A percentile compares a stretch with the other conserved stretches of the same genome.
phyloP scores from a whole-genome alignment of 2,888 invertebrate species.

The Tenthredo amoena region DNA sequence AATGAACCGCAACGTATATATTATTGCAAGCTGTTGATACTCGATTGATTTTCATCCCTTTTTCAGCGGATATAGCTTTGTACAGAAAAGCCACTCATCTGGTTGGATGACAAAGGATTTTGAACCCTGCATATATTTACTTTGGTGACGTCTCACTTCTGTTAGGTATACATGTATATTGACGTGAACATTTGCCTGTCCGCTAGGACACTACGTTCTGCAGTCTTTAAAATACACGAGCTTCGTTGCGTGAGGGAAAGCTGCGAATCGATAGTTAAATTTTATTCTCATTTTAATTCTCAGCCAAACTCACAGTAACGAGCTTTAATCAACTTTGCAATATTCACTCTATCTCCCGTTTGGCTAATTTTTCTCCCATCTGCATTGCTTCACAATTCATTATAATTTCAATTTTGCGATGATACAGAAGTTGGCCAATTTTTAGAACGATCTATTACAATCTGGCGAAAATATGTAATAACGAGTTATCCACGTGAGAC shows the following conservation, averaged over 20 bases:
- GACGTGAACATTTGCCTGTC: conserved; percentile 5
- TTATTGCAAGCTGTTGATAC: conserved; percentile 6
- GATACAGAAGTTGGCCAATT: not conserved
- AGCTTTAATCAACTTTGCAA: not conserved
- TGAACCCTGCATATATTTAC: conserved; percentile 43
- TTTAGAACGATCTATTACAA: not conserved
- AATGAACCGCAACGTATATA: not conserved
- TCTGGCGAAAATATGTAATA: not conserved
- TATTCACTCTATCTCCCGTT: not conserved
- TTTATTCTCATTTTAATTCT: not conserved
- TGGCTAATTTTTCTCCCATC: not conserved
- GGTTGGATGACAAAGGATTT: conserved; percentile 48
- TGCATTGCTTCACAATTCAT: not conserved
- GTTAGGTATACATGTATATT: conserved; percentile 11
- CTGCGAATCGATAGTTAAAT: conserved; percentile 9
- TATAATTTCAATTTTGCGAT: not conserved
- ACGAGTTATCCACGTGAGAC: not conserved
- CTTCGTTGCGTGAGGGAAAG: conserved; percentile 11
- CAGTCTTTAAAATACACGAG: conserved; percentile 4
- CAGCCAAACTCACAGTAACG: not conserved
- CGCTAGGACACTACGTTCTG: not conserved
- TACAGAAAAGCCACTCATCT: conserved; percentile 11
- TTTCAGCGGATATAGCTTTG: not conserved
- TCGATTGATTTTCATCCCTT: conserved; percentile 32
- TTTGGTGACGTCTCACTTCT: conserved; percentile 42